Percentiles rank a stretch among this genome's conserved stretches.
Evolutionary conservation across 2,888 invertebrate species (phyloP).

Genomic region (Drosophila buzzatii): DNA sequence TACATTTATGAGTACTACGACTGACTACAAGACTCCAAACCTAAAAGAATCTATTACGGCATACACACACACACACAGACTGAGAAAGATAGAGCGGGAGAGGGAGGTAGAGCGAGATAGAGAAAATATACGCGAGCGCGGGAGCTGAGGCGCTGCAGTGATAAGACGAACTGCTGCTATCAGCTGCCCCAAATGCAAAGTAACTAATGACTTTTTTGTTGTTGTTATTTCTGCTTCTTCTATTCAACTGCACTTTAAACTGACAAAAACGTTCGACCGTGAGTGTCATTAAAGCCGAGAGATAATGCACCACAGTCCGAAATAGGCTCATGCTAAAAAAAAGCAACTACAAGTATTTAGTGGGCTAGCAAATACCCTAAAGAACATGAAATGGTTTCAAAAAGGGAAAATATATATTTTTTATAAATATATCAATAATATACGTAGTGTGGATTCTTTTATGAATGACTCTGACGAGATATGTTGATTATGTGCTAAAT

Average conservation of each 20-base stretch:
- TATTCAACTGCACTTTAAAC: conserved; percentile 63
- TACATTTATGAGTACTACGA: conserved; percentile 13
- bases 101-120: neutral
- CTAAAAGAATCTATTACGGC: conserved; percentile 70
- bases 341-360: conserved; percentile 7
- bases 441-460: too few species aligned
- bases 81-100: neutral
- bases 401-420: too few species aligned
- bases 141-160: conserved; percentile 26
- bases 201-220: conserved; percentile 70
- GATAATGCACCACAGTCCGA: conserved; percentile 57
- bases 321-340: conserved; percentile 53
- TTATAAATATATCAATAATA: too few species aligned
- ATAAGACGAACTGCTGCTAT: conserved; percentile 58
- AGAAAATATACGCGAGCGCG: neutral
- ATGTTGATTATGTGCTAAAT: too few species aligned
- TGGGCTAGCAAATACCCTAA: neutral
- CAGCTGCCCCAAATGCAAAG: conserved; percentile 78
- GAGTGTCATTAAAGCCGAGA: conserved; percentile 69
- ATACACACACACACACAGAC: conserved; percentile 1
- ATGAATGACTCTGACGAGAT: too few species aligned
- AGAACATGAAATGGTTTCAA: neutral
- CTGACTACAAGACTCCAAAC: conserved; percentile 23
- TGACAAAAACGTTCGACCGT: conserved; percentile 51
- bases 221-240: conserved; percentile 17